Conservation (phyloP, 2,113 vertebrate genomes). For the Malurus elegans region DNA sequence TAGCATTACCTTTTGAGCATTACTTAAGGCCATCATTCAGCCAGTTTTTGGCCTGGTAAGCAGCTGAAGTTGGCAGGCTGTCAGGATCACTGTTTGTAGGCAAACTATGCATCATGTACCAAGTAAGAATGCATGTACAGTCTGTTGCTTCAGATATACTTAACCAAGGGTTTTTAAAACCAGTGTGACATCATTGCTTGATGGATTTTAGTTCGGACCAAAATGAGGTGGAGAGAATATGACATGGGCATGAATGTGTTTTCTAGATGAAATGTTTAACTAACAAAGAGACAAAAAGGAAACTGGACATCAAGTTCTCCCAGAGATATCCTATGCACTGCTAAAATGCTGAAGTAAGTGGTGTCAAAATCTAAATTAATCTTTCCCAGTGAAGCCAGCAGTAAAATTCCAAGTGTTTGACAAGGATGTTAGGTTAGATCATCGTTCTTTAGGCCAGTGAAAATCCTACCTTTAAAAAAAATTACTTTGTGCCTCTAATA, state of each 20-base stretch:
- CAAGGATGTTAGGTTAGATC: not conserved
- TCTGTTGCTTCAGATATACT: not conserved
- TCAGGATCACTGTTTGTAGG: not conserved
- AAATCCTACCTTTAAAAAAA: not conserved
- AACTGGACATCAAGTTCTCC: not conserved
- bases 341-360: not conserved
- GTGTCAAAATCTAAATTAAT: not conserved
- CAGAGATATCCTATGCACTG: not conserved
- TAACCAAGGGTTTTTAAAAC: not conserved
- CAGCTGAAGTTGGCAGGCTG: not conserved
- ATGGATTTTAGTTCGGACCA: not conserved
- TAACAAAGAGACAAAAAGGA: not conserved
- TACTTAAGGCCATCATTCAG: not conserved
- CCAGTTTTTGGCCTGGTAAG: not conserved
- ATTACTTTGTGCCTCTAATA: not conserved
- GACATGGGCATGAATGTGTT: not conserved
- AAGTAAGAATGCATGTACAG: not conserved
- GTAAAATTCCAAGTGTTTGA: not conserved
- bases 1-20: not conserved
- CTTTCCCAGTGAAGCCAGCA: not conserved
- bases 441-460: not conserved
- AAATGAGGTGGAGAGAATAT: not conserved
- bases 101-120: not conserved
- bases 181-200: not conserved
- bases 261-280: slow-evolving; percentile 4